Evolutionary conservation across 2,888 invertebrate species (phyloP), one percentile per base, ranked within the genome.

Genomic region (Caenorhabditis sp.): DNA sequence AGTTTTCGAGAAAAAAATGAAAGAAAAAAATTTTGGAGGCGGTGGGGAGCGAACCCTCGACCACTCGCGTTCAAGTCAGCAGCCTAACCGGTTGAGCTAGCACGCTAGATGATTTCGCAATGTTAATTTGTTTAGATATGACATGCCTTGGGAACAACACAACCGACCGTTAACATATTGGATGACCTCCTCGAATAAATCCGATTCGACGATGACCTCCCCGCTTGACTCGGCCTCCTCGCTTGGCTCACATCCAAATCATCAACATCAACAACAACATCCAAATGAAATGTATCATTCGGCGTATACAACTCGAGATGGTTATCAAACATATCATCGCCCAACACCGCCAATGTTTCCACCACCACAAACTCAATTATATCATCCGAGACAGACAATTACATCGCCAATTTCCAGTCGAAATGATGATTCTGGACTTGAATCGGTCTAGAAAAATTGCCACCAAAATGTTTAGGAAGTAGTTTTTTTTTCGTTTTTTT

Each of bases 351-450:
- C 68, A 19, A 66, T 63, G n/a, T 69, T 77, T 43, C 76, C 77
- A 1, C 81, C 71, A 31, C 81, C 70, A 36, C 70, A 71, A 62
- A 77, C 81, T 1, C 73, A 77, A 54, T 58, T 81, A 23, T 79
- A 77, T 55, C 77, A 74, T 21, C 73, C 62, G 26, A 60, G 67
- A n/a, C 64, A n/a, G n/a, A n/a, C 60, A 27, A 62, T 72, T n/a
- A 72, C 67, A 10, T 72, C 72, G 26, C 72, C 72, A 19, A 58
- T 61, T 43, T 72, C 71, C 2, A 21, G 26, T 8, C 66, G 71
- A 10, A 69, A 78, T 58, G 78, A 79, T 43, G 81, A 81, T 65
- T 81, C 81, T 23, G 81, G 81, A 27, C 66, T 81, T 36, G 81
- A 79, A 51, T 79, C 79, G 5, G 79, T 81, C 26, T 81, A 58